Evolutionary conservation across 2,888 invertebrate genomes (phyloP), one percentile per base, ranked within the genome.

Genomic region (Phytoseiulus persimilis): DNA sequence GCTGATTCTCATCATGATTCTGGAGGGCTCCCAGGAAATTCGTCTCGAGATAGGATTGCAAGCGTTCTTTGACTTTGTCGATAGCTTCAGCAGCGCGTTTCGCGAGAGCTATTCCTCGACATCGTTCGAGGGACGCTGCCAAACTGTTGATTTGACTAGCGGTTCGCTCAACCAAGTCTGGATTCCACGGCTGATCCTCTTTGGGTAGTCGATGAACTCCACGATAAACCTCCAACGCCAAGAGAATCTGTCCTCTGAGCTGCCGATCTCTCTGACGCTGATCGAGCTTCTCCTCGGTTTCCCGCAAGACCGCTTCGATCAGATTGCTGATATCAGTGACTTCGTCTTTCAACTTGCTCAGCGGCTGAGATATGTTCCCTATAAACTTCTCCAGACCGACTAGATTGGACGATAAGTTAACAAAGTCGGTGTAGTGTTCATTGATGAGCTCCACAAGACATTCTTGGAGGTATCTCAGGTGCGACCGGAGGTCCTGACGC

Each of bases 371-470:
- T 91, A 98, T 94, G 92, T 95, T 95, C 90, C 95, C 94, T 91
- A 98, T 97, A 45, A 96, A 95, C 92, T 96, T 96, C 93, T 97
- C 97, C 91, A 98, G 94, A 11, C 97, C 97, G 91, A 97, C 97
- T 91, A 99, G 94, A 93, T 98, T 98, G 89, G 97, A 97, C 6
- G 98, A 98, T 89, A 99, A 94, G 93, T 97, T 98, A 9, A 99
- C 98, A 93, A 99, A 99, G 93, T 98, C 98, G 2, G 97, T 97
- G 92, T 99, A 99, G 92, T 99, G 98, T 92, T 97, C 96, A 93
- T 99, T 99, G 91, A 99, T 97, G 11, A 99, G 95, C 93, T 99
- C 98, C 91, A 98, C 96, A 96, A 99, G 97, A 28, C 97, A 96
- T 90, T 96, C 95, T 91, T 98, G 95, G 0, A 99, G 94, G n/a